Evolutionary conservation across 1,140 invertebrate genomes (phyloP), one percentile per base, ranked within the genome.

Genomic region (Rhagoletis zephyria): DNA sequence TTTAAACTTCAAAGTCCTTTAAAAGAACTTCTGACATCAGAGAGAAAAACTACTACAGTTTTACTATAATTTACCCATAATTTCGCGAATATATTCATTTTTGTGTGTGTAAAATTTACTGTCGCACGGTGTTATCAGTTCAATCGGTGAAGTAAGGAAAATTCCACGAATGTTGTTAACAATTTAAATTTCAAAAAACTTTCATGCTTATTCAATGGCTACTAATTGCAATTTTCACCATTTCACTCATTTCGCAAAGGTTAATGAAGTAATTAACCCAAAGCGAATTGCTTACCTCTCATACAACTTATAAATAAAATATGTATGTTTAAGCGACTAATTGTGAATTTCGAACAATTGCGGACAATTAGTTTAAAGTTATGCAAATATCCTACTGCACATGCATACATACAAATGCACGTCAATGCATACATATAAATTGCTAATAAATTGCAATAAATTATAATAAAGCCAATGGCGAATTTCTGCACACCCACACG

Each of bases 401-500:
- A 70, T 30, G 45, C 64, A 30, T 65, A 65, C 9, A 19, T 19
- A 19, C 6, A 60, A 7, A 42, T 48, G 48, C 7, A 51, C 42
- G 48, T 51, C 60, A 14, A 85, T n/a, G 3, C 59, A 10, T 16
- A 86, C 10, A 65, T 56, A 87, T 56, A 63, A 63, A 64, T 63
- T 63, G 61, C 51, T 87, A 87, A 87, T 65, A 87, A 87, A 87
- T 51, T 63, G 48, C 60, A 64, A 87, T 65, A 87, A 87, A 81
- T 81, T 81, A 81, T 19, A 81, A 81, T 81, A 81, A 81, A 81
- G 74, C 48, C 74, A 81, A 81, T 81, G 7, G 45, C 19, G 6
- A 56, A 4, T 59, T 40, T 6, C 30, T 56, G 45, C 74, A 59
- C 48, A 16, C 9, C 48, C 48, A 56, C 74, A 19, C 1, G 48